Evolutionary conservation across 2,888 invertebrate species (phyloP), one percentile per base, ranked within the genome.

Genomic region (Drosophila borborema): DNA sequence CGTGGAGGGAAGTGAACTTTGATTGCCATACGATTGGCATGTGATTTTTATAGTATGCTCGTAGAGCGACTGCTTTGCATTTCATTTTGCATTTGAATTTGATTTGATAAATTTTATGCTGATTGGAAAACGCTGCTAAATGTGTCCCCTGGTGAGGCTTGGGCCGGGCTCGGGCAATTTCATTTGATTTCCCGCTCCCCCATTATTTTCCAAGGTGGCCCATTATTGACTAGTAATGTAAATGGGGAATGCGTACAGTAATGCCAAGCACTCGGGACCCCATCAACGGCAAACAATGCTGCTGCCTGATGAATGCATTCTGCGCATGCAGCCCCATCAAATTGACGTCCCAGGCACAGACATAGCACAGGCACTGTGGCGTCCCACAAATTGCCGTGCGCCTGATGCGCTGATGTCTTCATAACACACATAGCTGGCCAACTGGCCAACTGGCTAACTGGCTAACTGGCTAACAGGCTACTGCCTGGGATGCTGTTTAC

Each of bases 61-160:
- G 43, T 51, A 58, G 38, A 40, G 55, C 82, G 63, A 59, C 68
- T 64, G 70, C 55, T 86, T 86, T 89, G 85, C 85, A 86, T 86
- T 86, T 84, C 60, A 79, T 69, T 79, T 71, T 64, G 64, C 77
- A 81, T 83, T 86, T 76, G 89, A 83, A 80, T 89, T 87, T 89
- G 88, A 87, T 86, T 86, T 87, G 86, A 87, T 89, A 87, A 82
- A 87, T 87, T 87, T 87, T 87, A 87, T 87, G 86, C 86, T 87
- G 86, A 87, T 89, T 87, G 86, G 77, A 87, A 87, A 86, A 89
- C 67, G 87, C 74, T 84, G 82, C 86, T 77, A 77, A 87, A 87
- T 87, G 86, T 74, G 86, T 87, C 90, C 90, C 90, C 76, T 75
- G 82, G 74, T 61, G 80, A 59, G 59, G 65, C 49, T 65, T 54